These are phyloP conservation scores for Drosophila kanekoi DNA, from an alignment of 2,888 invertebrate species.

Conservation along the genomic window DNA sequence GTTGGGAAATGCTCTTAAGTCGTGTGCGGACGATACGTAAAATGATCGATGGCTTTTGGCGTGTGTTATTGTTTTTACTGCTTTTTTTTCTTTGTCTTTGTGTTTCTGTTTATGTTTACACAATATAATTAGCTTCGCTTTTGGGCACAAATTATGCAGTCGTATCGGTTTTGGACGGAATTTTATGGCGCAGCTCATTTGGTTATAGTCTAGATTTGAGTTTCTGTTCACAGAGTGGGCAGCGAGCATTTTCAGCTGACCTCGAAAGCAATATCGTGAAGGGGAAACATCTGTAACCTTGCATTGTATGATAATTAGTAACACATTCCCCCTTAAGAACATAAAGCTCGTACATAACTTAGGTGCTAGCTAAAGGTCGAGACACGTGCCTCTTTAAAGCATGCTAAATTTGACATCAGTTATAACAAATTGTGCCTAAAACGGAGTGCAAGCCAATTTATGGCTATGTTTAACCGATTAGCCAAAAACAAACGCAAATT, in stretches of 20 bases:
- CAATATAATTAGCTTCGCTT: conserved; percentile 50
- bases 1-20: conserved; percentile 48
- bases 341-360: conserved; percentile 9
- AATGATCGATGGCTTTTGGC: conserved; percentile 47
- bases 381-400: conserved; percentile 18
- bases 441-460: conserved; percentile 6
- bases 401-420: conserved; percentile 9
- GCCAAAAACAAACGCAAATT: conserved; percentile 49
- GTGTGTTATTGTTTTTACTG: conserved; percentile 10
- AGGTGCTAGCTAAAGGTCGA: conserved; percentile 31
- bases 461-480: conserved; percentile 28
- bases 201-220: conserved; percentile 31
- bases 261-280: conserved; percentile 35
- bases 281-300: conserved; percentile 52
- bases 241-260: conserved; percentile 20
- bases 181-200: conserved; percentile 60
- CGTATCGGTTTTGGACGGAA: conserved; percentile 34
- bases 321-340: conserved; percentile 30
- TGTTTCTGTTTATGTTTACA: conserved; percentile 28
- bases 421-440: conserved; percentile 1
- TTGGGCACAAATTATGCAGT: conserved; percentile 49
- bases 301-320: conserved; percentile 59
- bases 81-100: not conserved
- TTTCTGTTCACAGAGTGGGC: conserved; percentile 32
- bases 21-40: conserved; percentile 15